Base-by-base conservation (phyloP, 2,888 invertebrate genomes). In the Thereva unica region DNA sequence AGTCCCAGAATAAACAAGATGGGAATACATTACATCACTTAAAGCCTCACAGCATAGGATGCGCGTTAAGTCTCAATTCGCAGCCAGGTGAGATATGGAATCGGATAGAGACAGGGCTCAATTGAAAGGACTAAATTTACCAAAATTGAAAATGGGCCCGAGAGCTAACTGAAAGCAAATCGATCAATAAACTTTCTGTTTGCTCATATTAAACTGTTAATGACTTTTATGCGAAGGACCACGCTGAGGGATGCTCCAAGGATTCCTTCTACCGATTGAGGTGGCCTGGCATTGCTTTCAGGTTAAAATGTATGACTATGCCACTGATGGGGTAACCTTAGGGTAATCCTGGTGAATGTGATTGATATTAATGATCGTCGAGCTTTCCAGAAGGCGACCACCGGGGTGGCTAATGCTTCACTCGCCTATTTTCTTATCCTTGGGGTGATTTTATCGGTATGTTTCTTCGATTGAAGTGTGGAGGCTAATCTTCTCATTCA, bases 161-260 rank as follows among this genome's bases (percentile, higher is more conserved):
- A 23, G 23, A 23, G 23, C 23, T 23, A 10, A 40, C 53, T 52
- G 54, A 68, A 64, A 68, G 64, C 67, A 64, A 66, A 67, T 40
- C 61, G 67, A 68, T 68, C 68, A 67, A 68, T 68, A 68, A 67
- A 68, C 64, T 64, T 68, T 67, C 64, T 68, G 54, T 68, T 68
- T 68, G 59, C 59, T 57, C 56, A 63, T 67, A 68, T 68, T 68
- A 66, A 68, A 68, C 47, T 55, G 64, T 64, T 68, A 68, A 68
- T 68, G 68, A 68, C 68, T 68, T 68, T 67, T 67, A 61, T 64
- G 42, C 54, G n/a, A 10, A 23, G 41, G n/a, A 49, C 49, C n/a
- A 23, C 23, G 40, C 41, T 50, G 50, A 9, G 61, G 49, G 61
- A 61, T 61, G 50, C 50, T 50, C 50, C 61, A 41, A 34, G 8